Evolutionary conservation across 1,140 invertebrate species (phyloP), one percentile per base, ranked within the genome.

Genomic region (Drosophila sechellia): DNA sequence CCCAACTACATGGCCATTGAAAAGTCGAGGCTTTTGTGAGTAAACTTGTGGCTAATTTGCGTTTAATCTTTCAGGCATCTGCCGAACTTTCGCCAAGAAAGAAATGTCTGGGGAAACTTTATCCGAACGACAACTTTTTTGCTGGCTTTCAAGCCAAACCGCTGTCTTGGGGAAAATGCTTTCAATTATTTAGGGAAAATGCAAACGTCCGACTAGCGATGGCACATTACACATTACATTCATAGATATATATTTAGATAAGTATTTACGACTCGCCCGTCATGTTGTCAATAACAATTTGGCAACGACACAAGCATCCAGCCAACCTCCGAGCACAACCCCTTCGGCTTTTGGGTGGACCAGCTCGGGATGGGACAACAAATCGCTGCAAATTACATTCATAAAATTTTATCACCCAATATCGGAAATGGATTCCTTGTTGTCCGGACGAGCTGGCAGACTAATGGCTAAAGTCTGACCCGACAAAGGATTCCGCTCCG

Each of bases 401-500:
- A 90, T 90, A 90, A 90, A 90, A 90, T 90, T 90, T 90, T 90
- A 90, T 90, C 86, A 83, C 86, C 86, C 77, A 86, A 90, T 90
- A 90, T 90, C 86, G 86, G 79, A 90, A 90, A 90, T 90, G 86
- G 81, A 90, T 90, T 90, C 64, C 68, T 65, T 85, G 74, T 76
- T 76, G 74, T 78, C 63, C 56, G 74, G 46, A 58, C 74, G 49
- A 70, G 49, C 50, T 35, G 42, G n/a, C 83, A 86, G 84, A 89
- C 84, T 89, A 89, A 87, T 87, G 84, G 84, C 48, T 65, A 78
- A 45, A 52, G 77, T 81, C 77, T 87, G 81, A 81, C 59, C 79
- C 59, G 69, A 79, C 78, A 87, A 81, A 87, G 78, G 66, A 57
- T 52, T 59, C 58, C 54, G 56, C 35, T 64, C 40, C 40, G 13